phyloP scores from a whole-genome alignment of 2,888 invertebrate species.

The Argynnis bischoffii region DNA sequence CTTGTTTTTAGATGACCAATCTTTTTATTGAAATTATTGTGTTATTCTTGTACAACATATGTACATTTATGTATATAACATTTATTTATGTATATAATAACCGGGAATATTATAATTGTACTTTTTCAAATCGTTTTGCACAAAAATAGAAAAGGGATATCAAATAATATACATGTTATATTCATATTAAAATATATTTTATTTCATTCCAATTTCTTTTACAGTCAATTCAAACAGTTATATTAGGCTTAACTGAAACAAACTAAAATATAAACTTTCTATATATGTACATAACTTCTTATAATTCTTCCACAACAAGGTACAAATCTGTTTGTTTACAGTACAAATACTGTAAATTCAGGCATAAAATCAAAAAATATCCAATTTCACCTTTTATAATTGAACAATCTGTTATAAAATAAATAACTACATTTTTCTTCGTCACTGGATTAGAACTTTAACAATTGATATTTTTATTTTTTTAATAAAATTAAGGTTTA shows the following conservation, averaged over 20 bases:
- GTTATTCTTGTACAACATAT: neutral
- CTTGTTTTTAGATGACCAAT: too few relatives aligned
- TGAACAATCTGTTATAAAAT: too few relatives aligned
- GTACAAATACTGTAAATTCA: too few relatives aligned
- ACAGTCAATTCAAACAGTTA: slow-evolving; percentile 34
- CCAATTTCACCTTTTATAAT: too few relatives aligned
- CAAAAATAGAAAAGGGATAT: neutral
- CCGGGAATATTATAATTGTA: neutral
- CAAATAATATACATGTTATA: slow-evolving; percentile 32
- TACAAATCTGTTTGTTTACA: too few relatives aligned
- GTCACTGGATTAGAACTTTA: too few relatives aligned
- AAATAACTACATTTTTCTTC: too few relatives aligned
- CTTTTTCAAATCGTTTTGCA: too few relatives aligned
- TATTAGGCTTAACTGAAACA: neutral
- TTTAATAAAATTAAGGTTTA: too few relatives aligned
- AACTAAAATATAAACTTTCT: neutral
- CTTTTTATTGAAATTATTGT: neutral
- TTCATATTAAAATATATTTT: slow-evolving; percentile 30
- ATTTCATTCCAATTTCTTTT: slow-evolving; percentile 50
- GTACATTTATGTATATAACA: slow-evolving; percentile 10
- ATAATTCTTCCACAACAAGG: too few relatives aligned
- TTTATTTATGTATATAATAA: slow-evolving; percentile 8
- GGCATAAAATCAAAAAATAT: too few relatives aligned
- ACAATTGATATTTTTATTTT: too few relatives aligned
- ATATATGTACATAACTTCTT: slow-evolving; percentile 1